Evolutionary conservation across 2,888 invertebrate species (phyloP).

Genomic region (Hyposoter dolosus): DNA sequence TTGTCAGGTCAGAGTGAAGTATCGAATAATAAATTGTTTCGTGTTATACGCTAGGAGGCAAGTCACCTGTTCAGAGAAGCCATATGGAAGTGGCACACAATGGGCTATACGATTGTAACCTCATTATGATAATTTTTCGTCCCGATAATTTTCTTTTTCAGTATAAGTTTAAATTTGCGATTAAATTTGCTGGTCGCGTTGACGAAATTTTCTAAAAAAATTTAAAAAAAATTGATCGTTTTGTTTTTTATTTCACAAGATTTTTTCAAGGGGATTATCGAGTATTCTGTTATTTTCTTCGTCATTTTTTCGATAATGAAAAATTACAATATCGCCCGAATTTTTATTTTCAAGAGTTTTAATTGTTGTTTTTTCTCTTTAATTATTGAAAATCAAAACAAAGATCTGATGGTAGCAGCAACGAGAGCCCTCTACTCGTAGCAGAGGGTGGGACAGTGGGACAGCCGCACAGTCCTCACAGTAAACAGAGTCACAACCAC

Average conservation of each 20-base stretch:
- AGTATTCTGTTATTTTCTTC: not conserved
- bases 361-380: conserved; percentile 2
- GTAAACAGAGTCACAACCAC: conserved; percentile 81
- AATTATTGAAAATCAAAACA: not conserved
- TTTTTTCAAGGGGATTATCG: not conserved
- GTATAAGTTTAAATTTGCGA: conserved; percentile 17
- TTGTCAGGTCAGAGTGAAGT: conserved; percentile 3
- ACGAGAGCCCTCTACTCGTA: conserved; percentile 83
- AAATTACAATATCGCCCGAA: not conserved
- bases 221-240: too few relatives aligned
- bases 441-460: conserved; percentile 84
- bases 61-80: conserved; percentile 51
- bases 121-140: conserved; percentile 42
- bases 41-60: not conserved
- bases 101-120: conserved; percentile 39
- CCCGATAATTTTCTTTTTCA: not conserved
- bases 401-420: conserved; percentile 84
- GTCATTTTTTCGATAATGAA: not conserved
- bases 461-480: conserved; percentile 82
- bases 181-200: not conserved
- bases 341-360: not conserved
- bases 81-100: conserved; percentile 56
- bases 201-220: not conserved
- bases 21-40: conserved; percentile 26
- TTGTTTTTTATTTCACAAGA: too few relatives aligned